Evolutionary conservation across 2,888 invertebrate genomes (phyloP).

Genomic region (Ichneumoninae sp.): DNA sequence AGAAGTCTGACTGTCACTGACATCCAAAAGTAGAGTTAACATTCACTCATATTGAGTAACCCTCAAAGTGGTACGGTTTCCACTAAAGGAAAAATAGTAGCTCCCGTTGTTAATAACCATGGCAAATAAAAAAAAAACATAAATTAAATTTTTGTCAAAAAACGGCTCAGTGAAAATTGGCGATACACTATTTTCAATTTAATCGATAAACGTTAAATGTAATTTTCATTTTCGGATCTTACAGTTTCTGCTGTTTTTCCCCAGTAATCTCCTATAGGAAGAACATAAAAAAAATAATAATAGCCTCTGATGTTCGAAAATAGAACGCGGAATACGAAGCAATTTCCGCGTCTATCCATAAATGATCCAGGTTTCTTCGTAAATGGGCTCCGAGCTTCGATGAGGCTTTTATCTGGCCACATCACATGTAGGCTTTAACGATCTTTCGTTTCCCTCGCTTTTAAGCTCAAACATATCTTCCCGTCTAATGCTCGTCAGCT

Average conservation of each 20-base stretch:
- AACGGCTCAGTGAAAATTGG: neutral
- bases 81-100: too few relatives aligned
- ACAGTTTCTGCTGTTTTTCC: neutral
- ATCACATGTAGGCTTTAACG: constrained; percentile 34
- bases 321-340: neutral
- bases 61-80: too few relatives aligned
- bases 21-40: too few relatives aligned
- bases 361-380: constrained; percentile 24
- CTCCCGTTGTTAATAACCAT: too few relatives aligned
- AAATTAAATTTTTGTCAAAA: neutral
- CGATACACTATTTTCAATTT: neutral
- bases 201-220: neutral
- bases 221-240: neutral
- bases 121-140: neutral
- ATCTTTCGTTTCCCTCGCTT: constrained; percentile 16
- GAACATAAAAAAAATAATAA: neutral
- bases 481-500: constrained; percentile 18
- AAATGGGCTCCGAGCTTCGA: constrained; percentile 14
- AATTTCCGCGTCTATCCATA: constrained; percentile 11
- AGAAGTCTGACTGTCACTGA: too few relatives aligned
- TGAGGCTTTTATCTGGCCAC: constrained; percentile 3
- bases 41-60: too few relatives aligned
- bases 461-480: constrained; percentile 27
- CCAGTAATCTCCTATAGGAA: constrained; percentile 1
- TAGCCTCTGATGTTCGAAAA: neutral